These are phyloP conservation scores for Clarias fuscus DNA, from an alignment of 2,797 vertebrate species.

Conservation along the genomic window DNA sequence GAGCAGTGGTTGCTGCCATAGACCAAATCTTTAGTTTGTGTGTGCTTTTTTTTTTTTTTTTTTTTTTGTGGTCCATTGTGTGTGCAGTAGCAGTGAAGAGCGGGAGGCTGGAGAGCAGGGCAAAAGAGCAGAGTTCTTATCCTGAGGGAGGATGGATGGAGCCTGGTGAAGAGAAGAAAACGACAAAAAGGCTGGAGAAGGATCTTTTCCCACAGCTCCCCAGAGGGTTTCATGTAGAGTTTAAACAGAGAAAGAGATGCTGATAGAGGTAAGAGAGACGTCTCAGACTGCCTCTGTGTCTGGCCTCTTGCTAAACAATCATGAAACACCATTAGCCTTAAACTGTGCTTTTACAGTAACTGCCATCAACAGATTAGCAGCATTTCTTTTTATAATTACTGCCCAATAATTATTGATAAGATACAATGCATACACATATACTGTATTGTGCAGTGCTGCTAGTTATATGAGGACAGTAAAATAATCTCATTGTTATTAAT, in stretches of 20 bases:
- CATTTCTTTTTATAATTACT: background rate
- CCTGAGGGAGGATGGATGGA: conserved; percentile 65
- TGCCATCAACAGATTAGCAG: background rate
- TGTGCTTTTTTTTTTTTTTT: conserved; percentile 6
- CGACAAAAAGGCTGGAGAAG: conserved; percentile 73
- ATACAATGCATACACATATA: background rate
- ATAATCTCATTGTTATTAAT: background rate
- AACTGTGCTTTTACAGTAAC: conserved; percentile 10
- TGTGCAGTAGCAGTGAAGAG: conserved; percentile 43
- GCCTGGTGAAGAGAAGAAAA: conserved; percentile 67
- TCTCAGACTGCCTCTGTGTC: conserved; percentile 45
- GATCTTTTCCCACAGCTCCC: conserved; percentile 80
- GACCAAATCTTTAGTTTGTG: conserved; percentile 11
- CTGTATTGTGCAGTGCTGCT: background rate
- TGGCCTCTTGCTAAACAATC: conserved; percentile 23
- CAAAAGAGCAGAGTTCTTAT: conserved; percentile 74
- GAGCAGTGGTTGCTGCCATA: conserved; percentile 39
- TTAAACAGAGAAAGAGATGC: conserved; percentile 74
- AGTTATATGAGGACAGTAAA: background rate
- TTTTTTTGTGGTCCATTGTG: conserved; percentile 61
- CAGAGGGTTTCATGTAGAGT: conserved; percentile 84
- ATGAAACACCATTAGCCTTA: conserved; percentile 38
- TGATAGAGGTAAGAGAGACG: conserved; percentile 53
- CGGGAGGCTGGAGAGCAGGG: conserved; percentile 35
- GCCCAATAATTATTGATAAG: background rate